Base-by-base conservation (phyloP, 2,888 invertebrate genomes). In the Linnaemya vulpina region DNA sequence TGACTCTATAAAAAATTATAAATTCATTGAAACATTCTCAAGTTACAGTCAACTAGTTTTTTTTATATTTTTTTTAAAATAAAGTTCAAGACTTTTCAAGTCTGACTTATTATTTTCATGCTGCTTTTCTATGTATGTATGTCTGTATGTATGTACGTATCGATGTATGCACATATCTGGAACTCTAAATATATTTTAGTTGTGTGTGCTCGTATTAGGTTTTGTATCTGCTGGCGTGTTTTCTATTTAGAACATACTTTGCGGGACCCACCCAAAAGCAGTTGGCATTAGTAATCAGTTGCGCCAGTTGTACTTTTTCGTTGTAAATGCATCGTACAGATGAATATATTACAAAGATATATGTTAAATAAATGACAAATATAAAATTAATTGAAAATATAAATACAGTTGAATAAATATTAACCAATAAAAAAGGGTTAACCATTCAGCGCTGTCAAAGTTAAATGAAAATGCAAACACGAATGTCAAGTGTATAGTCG, bases 51-150 rank as follows among this genome's bases (percentile, higher is more conserved):
- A 82, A 63, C 53, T 71, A 71, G 62, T 81, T 75, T 62, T 53
- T 30, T 71, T 77, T n/a, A n/a, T n/a, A n/a, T 68, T 46, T 60
- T 68, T 43, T 51, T 25, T 35, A 51, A 3, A 75, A 58, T 63
- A 58, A 76, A 82, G 76, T 82, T 82, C 82, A 82, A 82, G 82
- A 82, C 82, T 82, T 82, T 30, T 30, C 30, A 70, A 63, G 76
- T 76, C 63, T 76, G 70, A 49, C 49, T 76, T 71, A 43, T 76
- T 63, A 40, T 65, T 73, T 63, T 58, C 40, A 60, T 58, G 38
- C 71, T 53, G 1, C 7, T 46, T 43, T 67, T 55, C 60, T 73
- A 13, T 15, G 1, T 30, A 5, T 30, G 30, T 30, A 5, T 30
- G 5, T n/a, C n/a, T n/a, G n/a, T n/a, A n/a, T n/a, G n/a, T n/a